A percentile compares a stretch with the other conserved stretches of the same genome.
Conservation (phyloP, 2,113 vertebrate genomes). For the Centropus unirufus region DNA sequence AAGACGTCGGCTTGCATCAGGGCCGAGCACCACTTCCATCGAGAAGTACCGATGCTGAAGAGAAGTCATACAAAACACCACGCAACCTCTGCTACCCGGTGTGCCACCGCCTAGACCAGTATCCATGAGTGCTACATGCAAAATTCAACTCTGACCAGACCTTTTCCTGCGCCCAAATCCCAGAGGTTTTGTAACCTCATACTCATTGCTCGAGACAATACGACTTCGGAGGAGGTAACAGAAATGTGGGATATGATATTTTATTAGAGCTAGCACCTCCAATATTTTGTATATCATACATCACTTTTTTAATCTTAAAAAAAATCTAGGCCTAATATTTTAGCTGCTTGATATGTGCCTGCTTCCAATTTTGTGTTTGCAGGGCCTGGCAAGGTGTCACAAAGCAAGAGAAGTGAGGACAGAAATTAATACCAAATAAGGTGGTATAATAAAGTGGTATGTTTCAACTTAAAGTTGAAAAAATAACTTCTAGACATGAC, state of each 20-base stretch:
- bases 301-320: not conserved
- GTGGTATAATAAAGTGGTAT: too few relatives aligned
- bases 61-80: not conserved
- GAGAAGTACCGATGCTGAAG: not conserved
- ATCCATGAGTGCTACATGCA: not conserved
- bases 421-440: not conserved
- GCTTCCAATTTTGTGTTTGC: not conserved
- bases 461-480: not conserved
- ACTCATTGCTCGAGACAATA: not conserved
- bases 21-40: not conserved
- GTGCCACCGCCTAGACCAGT: not conserved
- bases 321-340: not conserved
- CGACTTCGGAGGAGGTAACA: not conserved
- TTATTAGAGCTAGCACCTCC: not conserved
- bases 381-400: not conserved
- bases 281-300: not conserved
- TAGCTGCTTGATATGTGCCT: not conserved
- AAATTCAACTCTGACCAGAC: slow-evolving; percentile 4
- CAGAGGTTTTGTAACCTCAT: not conserved
- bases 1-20: not conserved
- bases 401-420: not conserved
- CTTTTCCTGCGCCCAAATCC: not conserved
- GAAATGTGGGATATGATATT: not conserved
- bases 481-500: not conserved
- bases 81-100: not conserved